Evolutionary conservation across 2,113 vertebrate genomes (phyloP).

Genomic region (Semicossyphus pulcher): DNA sequence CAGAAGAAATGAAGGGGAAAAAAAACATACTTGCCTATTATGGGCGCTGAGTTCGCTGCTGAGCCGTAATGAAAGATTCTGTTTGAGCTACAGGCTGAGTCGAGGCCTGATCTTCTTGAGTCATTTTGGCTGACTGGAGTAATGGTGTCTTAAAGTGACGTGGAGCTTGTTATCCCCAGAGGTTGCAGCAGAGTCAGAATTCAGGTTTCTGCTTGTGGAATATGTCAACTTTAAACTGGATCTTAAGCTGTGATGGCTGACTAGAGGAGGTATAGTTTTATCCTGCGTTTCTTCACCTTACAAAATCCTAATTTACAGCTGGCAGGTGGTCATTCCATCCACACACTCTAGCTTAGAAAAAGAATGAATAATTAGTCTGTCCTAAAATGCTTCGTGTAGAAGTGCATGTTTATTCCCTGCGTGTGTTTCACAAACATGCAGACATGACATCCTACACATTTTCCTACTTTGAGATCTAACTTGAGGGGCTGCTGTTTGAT

Average conservation of each 20-base stretch:
- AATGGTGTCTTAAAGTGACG: conserved; percentile 26
- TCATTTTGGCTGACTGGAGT: conserved; percentile 34
- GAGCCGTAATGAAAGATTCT: conserved; percentile 52
- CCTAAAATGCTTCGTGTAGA: neutral
- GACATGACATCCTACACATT: neutral
- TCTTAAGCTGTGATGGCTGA: neutral
- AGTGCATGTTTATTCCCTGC: neutral
- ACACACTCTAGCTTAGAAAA: neutral
- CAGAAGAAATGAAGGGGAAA: conserved; percentile 12
- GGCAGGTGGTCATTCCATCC: neutral
- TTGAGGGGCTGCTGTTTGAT: neutral
- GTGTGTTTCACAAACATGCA: neutral
- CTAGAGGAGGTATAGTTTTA: conserved; percentile 1
- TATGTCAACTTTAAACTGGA: neutral
- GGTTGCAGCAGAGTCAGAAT: neutral
- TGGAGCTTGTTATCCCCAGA: conserved; percentile 25
- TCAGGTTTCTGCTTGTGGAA: neutral
- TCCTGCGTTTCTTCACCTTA: neutral
- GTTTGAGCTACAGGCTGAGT: conserved; percentile 26
- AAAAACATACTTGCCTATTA: neutral
- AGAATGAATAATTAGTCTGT: neutral
- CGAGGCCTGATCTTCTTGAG: conserved; percentile 21
- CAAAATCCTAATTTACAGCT: neutral
- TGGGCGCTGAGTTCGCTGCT: conserved; percentile 18
- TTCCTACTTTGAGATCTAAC: neutral